These are phyloP conservation scores for Protodeltote pygarga DNA, from an alignment of 2,888 invertebrate species.

Conservation along the genomic window DNA sequence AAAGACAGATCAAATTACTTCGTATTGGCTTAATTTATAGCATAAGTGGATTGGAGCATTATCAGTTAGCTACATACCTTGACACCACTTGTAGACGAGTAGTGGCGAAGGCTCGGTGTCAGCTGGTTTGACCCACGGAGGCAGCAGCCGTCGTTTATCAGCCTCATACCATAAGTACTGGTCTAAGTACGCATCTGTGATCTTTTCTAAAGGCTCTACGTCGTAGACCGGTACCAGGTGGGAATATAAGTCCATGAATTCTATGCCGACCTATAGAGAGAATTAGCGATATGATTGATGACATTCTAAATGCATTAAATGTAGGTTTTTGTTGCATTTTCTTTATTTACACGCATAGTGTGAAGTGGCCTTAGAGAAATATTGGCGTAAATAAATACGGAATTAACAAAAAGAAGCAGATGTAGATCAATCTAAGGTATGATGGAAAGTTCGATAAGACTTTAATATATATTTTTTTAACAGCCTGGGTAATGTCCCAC, in stretches of 20 bases:
- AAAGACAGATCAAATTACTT: background rate
- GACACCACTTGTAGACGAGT: slow-evolving; percentile 99
- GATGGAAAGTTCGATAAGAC: too few relatives aligned
- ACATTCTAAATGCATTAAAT: too few relatives aligned
- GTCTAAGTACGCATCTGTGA: slow-evolving; percentile 99
- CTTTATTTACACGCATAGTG: too few relatives aligned
- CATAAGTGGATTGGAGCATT: too few relatives aligned
- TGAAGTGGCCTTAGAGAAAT: too few relatives aligned
- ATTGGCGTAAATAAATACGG: too few relatives aligned
- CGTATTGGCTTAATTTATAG: too few relatives aligned
- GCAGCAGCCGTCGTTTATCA: slow-evolving; percentile 98
- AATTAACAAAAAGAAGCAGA: too few relatives aligned
- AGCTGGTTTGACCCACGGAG: slow-evolving; percentile 99
- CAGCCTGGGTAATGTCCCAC: too few relatives aligned
- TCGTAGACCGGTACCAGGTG: slow-evolving; percentile 99
- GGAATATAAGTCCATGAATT: slow-evolving; percentile 99
- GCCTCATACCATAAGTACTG: slow-evolving; percentile 99
- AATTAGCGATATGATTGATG: background rate
- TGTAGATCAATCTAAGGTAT: too few relatives aligned
- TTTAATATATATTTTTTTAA: too few relatives aligned
- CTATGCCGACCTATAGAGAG: slow-evolving; percentile 96
- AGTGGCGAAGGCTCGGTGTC: slow-evolving; percentile 98
- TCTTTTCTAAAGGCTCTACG: slow-evolving; percentile 99
- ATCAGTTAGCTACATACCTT: slow-evolving; percentile 89
- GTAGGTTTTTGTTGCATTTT: too few relatives aligned